phyloP scores from a whole-genome alignment of 2,113 vertebrate genomes.

The Psephotus haematonotus region DNA sequence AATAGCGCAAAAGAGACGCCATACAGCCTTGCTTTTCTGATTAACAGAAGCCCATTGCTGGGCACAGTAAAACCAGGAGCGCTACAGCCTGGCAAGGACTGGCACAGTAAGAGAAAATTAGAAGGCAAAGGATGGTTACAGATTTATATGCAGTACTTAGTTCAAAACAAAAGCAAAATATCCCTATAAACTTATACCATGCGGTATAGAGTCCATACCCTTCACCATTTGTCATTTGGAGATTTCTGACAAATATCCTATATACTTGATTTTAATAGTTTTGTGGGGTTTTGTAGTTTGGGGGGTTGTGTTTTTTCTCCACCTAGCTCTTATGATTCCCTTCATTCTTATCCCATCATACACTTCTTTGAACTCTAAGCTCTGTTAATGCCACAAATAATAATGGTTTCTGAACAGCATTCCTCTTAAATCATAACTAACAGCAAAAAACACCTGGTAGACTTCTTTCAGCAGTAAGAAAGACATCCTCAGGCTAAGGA shows the following conservation, averaged over 20 bases:
- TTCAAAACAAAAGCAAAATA: not conserved
- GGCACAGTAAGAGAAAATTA: not conserved
- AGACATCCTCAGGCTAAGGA: not conserved
- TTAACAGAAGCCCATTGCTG: not conserved
- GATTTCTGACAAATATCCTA: not conserved
- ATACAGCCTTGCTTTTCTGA: not conserved
- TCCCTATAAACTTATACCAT: not conserved
- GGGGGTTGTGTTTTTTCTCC: not conserved
- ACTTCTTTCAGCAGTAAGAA: not conserved
- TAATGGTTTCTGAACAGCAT: not conserved
- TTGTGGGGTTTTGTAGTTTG: rapidly evolving
- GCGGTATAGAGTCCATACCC: not conserved
- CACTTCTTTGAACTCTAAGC: not conserved
- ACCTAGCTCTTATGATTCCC: not conserved
- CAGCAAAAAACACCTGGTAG: not conserved
- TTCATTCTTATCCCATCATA: not conserved
- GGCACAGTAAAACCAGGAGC: not conserved
- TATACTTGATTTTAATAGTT: not conserved
- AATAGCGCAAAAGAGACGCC: not conserved
- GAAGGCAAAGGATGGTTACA: not conserved
- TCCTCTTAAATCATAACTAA: not conserved
- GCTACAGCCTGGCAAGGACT: not conserved
- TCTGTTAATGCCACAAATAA: not conserved
- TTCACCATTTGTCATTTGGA: not conserved
- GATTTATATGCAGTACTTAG: not conserved